Percentiles rank a stretch among this genome's conserved stretches.
phyloP scores from a whole-genome alignment of 2,113 vertebrate species.

The Plecturocebus donacophilus region DNA sequence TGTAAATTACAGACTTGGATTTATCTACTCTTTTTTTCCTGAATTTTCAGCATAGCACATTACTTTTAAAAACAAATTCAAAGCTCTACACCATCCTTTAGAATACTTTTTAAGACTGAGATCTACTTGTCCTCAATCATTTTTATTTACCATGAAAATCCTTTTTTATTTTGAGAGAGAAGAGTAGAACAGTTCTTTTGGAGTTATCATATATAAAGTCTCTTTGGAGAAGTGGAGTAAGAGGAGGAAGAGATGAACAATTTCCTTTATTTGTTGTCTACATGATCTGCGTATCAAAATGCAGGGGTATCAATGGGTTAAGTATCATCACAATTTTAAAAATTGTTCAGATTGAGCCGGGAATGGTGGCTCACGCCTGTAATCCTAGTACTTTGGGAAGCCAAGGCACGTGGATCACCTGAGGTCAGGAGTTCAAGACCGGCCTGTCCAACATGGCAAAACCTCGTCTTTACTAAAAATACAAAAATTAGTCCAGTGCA shows the following conservation, averaged over 20 bases:
- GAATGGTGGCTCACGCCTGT: no score
- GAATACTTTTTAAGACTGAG: not conserved
- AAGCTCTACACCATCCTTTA: not conserved
- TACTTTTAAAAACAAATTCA: constrained; percentile 45
- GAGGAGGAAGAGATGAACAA: not conserved
- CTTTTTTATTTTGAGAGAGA: not conserved
- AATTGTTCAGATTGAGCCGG: not conserved
- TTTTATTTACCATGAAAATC: not conserved
- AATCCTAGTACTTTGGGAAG: no score
- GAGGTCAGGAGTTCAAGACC: no score
- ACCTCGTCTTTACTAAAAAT: no score
- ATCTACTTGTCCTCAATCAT: not conserved
- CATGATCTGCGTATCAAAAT: not conserved
- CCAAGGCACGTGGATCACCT: no score
- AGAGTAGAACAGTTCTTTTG: not conserved
- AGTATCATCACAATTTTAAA: not conserved
- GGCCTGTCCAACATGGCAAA: no score
- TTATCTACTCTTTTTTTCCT: constrained; percentile 30
- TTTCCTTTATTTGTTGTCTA: not conserved
- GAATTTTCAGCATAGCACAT: not conserved
- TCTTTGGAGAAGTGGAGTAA: not conserved
- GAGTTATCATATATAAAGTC: not conserved
- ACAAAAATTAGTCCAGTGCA: no score
- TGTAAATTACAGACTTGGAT: constrained; percentile 50
- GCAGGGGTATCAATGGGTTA: not conserved